phyloP scores from a whole-genome alignment of 2,797 vertebrate genomes.

The Ptychobarbus kaznakovi region DNA sequence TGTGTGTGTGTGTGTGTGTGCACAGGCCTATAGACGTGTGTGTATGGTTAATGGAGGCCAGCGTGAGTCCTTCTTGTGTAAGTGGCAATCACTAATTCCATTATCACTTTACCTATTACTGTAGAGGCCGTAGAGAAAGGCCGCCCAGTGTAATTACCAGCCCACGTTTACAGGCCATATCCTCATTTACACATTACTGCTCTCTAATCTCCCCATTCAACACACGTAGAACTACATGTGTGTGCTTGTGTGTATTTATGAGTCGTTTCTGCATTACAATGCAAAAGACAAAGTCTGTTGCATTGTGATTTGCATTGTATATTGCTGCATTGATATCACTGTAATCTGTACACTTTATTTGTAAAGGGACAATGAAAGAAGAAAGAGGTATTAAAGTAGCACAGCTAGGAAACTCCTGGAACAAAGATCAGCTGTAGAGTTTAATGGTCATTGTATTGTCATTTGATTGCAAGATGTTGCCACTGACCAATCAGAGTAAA shows the following conservation, averaged over 20 bases:
- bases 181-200: conserved; percentile 56
- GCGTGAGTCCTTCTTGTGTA: conserved; percentile 41
- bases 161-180: conserved; percentile 48
- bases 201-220: conserved; percentile 46
- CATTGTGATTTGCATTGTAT: neutral
- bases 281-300: neutral
- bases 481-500: neutral
- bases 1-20: neutral
- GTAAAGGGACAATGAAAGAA: neutral
- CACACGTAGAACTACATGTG: neutral
- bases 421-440: neutral
- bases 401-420: neutral
- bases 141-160: conserved; percentile 58
- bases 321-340: neutral
- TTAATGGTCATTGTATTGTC: neutral
- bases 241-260: conserved; percentile 27
- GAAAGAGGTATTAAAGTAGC: neutral
- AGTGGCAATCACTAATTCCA: conserved; percentile 59
- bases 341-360: neutral
- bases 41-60: conserved; percentile 42
- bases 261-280: conserved; percentile 8
- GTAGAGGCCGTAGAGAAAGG: conserved; percentile 53
- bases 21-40: neutral
- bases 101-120: conserved; percentile 60
- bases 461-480: neutral